A percentile compares a stretch with the other conserved stretches of the same genome.
These are phyloP conservation scores for Platysteira castanea DNA, from an alignment of 2,113 vertebrate species.

Conservation along the genomic window DNA sequence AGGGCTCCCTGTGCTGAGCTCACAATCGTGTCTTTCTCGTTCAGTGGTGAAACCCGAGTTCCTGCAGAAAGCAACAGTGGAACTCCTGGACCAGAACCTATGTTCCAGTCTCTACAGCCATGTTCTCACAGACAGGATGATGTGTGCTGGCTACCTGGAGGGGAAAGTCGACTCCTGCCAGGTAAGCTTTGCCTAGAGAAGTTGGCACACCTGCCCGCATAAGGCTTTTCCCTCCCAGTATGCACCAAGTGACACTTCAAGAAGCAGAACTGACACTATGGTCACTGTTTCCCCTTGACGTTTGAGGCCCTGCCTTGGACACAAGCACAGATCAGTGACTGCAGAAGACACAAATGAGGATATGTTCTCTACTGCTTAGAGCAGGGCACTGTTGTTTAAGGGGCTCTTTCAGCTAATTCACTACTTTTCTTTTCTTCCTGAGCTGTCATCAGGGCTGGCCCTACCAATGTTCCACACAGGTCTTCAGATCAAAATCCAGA, in stretches of 20 bases:
- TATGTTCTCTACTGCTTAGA: neutral
- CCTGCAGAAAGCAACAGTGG: conserved; percentile 91
- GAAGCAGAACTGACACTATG: neutral
- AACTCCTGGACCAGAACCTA: conserved; percentile 83
- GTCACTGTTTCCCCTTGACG: neutral
- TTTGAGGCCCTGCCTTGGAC: neutral
- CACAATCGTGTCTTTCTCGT: accelerated
- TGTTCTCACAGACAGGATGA: conserved; percentile 83
- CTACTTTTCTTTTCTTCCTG: neutral
- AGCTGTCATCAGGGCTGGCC: neutral
- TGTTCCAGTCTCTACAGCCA: conserved; percentile 84
- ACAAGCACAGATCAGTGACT: neutral
- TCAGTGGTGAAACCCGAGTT: conserved; percentile 77
- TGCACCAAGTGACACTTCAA: neutral
- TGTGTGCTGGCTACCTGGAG: conserved; percentile 93
- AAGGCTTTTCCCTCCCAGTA: neutral
- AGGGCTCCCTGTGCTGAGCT: neutral
- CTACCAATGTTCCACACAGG: neutral
- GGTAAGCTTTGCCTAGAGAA: conserved; percentile 67
- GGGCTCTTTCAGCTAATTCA: neutral
- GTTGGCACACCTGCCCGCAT: accelerated
- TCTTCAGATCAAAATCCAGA: neutral
- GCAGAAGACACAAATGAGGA: neutral
- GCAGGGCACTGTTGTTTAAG: neutral
- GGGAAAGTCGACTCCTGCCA: conserved; percentile 95